These are phyloP conservation scores for Neogale vison DNA, from an alignment of 2,113 vertebrate species.

Conservation along the genomic window DNA sequence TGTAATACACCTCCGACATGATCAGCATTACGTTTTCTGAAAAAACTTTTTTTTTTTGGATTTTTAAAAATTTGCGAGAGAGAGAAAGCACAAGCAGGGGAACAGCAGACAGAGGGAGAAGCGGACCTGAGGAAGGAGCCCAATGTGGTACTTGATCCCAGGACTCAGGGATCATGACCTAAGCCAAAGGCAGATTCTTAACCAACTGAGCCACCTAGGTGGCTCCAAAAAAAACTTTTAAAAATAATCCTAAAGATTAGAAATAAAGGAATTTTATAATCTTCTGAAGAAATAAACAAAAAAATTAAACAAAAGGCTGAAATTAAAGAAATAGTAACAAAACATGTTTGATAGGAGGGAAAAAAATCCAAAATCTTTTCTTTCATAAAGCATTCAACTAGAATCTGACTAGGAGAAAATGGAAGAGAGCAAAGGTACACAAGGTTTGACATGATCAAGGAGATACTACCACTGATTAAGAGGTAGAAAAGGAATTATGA, in stretches of 20 bases:
- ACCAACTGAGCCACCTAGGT: background rate
- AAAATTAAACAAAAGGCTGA: background rate
- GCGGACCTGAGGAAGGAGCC: background rate
- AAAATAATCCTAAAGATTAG: background rate
- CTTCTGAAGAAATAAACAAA: background rate
- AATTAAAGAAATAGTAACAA: background rate
- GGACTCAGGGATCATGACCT: background rate
- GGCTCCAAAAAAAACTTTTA: background rate
- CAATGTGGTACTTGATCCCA: background rate
- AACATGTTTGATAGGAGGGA: background rate
- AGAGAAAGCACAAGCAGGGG: background rate
- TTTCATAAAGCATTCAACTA: background rate
- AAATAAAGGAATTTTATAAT: background rate
- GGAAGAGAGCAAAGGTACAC: background rate
- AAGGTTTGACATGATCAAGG: background rate
- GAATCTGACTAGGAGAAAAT: background rate
- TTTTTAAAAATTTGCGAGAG: background rate
- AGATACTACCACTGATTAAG: background rate
- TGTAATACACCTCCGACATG: background rate
- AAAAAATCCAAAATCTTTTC: background rate
- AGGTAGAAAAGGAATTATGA: background rate
- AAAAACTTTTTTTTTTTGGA: background rate
- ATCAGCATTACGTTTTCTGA: background rate
- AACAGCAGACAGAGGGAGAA: background rate
- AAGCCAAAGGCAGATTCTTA: background rate